phyloP scores from a whole-genome alignment of 30 jellyfish, hydroid and myxozoan species.

The Sanderia malayensis region DNA sequence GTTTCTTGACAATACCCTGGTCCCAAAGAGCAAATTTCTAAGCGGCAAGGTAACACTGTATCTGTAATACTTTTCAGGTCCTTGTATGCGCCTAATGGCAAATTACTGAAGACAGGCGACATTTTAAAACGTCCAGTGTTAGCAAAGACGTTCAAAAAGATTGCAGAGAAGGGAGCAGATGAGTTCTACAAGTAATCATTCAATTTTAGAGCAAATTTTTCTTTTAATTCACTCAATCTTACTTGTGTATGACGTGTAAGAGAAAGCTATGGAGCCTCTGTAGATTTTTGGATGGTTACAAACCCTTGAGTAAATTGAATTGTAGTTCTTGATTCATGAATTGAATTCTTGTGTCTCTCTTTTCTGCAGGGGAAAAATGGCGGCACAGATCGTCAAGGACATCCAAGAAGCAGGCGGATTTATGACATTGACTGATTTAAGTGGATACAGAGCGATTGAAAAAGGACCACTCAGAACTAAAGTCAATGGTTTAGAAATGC shows the following conservation, averaged over 20 bases:
- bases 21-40: too few species aligned
- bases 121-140: conserved; percentile 82
- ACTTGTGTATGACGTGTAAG: too few species aligned
- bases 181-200: conserved; percentile 89
- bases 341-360: conserved; percentile 1
- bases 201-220: too few species aligned
- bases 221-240: too few species aligned
- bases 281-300: too few species aligned
- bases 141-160: conserved; percentile 74
- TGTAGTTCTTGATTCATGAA: too few species aligned
- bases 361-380: conserved; percentile 85
- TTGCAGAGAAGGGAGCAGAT: conserved; percentile 90
- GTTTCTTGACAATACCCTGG: too few species aligned
- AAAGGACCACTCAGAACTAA: conserved; percentile 80
- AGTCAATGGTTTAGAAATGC: conserved; percentile 70
- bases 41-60: too few species aligned
- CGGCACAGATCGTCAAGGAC: conserved; percentile 85
- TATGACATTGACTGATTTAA: conserved; percentile 75
- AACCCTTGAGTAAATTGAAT: too few species aligned
- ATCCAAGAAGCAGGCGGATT: conserved; percentile 92
- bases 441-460: conserved; percentile 81
- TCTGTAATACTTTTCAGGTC: conserved; percentile 73
- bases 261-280: too few species aligned
- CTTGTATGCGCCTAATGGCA: conserved; percentile 90
- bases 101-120: conserved; percentile 69